Percentiles rank a stretch among this genome's conserved stretches.
Evolutionary conservation across 2,797 vertebrate species (phyloP).

Genomic region (Dromococcyx pavoninus): DNA sequence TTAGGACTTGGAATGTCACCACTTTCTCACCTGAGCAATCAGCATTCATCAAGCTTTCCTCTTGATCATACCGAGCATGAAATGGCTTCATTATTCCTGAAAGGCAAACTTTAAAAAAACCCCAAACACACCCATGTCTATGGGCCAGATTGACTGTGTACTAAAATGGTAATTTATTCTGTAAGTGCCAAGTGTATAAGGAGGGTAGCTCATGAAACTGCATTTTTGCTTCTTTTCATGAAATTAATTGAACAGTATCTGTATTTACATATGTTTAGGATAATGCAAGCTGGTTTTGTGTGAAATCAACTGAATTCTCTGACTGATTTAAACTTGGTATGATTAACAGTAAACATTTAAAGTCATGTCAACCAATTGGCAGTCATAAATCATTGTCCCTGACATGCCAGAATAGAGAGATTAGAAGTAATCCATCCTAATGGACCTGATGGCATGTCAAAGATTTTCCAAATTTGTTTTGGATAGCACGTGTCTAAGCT

Average conservation of each 20-base stretch:
- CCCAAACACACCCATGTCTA: neutral
- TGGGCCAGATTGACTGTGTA: neutral
- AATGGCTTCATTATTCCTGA: neutral
- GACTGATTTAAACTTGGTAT: neutral
- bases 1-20: neutral
- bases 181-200: neutral
- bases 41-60: neutral
- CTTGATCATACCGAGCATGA: neutral
- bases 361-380: constrained; percentile 1
- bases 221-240: neutral
- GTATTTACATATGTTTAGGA: neutral
- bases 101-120: neutral
- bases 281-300: neutral
- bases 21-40: constrained; percentile 1
- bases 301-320: neutral
- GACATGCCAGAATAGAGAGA: neutral
- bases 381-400: neutral
- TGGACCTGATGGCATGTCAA: neutral
- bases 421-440: constrained; percentile 18
- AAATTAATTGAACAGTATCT: neutral
- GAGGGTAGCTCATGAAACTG: neutral
- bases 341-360: neutral
- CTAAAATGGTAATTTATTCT: neutral
- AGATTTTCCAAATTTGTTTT: constrained; percentile 37
- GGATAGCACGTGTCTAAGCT: neutral